Base-by-base conservation (phyloP, 2,888 invertebrate species). In the Drosophila leonis region DNA sequence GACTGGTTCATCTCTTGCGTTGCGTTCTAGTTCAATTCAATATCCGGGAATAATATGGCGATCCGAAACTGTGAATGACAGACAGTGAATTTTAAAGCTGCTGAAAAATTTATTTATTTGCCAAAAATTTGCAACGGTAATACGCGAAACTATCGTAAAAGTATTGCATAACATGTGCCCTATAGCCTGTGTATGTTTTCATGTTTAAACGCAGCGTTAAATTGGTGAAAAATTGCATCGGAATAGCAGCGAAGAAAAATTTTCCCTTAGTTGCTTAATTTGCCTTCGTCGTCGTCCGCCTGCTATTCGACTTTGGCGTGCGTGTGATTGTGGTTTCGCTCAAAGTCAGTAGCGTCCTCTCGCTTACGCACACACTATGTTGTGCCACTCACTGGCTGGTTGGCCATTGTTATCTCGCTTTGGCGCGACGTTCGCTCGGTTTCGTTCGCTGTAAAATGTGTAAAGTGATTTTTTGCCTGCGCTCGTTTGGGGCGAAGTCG, bases 401-500 rank as follows among this genome's bases (percentile, higher is more conserved):
- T 48, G 37, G 41, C 59, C 55, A 56, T 75, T 56, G 82, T 78
- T 82, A 69, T 83, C 84, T 82, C 79, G 75, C 64, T 82, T 78
- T 41, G 69, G 65, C 78, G 67, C 80, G 75, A 75, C 49, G 72
- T 66, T 80, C 71, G 71, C 61, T 79, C 82, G 76, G 77, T 70
- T 80, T 78, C 78, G 82, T 75, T 80, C 82, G 79, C 71, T 84
- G 85, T 82, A 82, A 82, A 84, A 79, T 82, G 82, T 82, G 86
- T 86, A 88, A 86, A 90, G 86, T 83, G 86, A 90, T 86, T 86
- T 90, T 88, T 90, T 81, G 79, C 82, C 72, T 82, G 75, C 49
- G 73, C 72, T 82, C 88, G 80, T 74, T 90, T 86, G 76, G 90
- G 89, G 87, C 74, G 90, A 86, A 90, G 86, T 86, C 90, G 90